phyloP scores from a whole-genome alignment of 2,888 invertebrate genomes.

The Synanthedon vespiformis region DNA sequence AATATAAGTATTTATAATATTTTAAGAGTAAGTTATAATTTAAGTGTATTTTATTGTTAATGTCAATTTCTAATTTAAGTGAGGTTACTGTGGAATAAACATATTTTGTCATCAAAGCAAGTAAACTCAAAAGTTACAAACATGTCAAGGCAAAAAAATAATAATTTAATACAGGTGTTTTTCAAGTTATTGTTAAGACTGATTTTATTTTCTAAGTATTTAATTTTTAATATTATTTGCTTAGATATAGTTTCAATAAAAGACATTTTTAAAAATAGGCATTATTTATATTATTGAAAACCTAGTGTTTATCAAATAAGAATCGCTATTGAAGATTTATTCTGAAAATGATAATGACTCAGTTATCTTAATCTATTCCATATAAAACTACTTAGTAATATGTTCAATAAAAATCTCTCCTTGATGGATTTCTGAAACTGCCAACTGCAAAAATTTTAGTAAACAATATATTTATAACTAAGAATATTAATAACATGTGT shows the following conservation, averaged over 20 bases:
- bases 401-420: too few relatives aligned
- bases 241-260: too few relatives aligned
- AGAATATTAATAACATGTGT: slow-evolving; percentile 8
- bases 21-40: slow-evolving; percentile 6
- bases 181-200: slow-evolving; percentile 22
- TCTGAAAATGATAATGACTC: too few relatives aligned
- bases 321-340: too few relatives aligned
- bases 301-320: too few relatives aligned
- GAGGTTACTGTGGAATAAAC: background rate
- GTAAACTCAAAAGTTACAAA: slow-evolving; percentile 2
- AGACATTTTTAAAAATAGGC: background rate
- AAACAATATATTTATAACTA: slow-evolving; percentile 1
- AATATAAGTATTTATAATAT: slow-evolving; percentile 5
- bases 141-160: slow-evolving; percentile 9
- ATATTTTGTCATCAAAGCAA: slow-evolving; percentile 1
- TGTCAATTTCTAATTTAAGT: slow-evolving; percentile 11
- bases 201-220: slow-evolving; percentile 15
- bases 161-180: slow-evolving; percentile 1
- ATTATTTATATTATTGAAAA: slow-evolving; percentile 4
- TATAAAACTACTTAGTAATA: too few relatives aligned
- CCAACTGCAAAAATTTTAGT: too few relatives aligned
- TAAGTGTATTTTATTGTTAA: slow-evolving; percentile 3
- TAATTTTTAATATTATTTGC: background rate
- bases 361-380: too few relatives aligned
- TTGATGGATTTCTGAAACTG: too few relatives aligned